Evolutionary conservation across 2,888 invertebrate genomes (phyloP).

Genomic region (Allophyes oxyacanthae): DNA sequence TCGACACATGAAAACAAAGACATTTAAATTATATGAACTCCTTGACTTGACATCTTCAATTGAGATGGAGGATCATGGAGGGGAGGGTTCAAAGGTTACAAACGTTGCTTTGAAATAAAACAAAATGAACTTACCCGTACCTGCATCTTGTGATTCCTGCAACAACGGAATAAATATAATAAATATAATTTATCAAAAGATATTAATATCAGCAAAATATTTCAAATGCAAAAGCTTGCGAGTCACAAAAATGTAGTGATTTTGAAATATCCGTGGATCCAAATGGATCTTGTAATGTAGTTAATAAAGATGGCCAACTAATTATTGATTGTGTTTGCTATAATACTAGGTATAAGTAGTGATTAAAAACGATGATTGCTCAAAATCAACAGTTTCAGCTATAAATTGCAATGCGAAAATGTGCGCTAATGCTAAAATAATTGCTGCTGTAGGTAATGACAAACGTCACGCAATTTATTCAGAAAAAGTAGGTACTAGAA

Average conservation of each 20-base stretch:
- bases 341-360: neutral
- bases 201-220: constrained; percentile 19
- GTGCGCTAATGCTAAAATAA: constrained; percentile 41
- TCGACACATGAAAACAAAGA: neutral
- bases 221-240: constrained; percentile 67
- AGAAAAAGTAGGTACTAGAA: constrained; percentile 14
- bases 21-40: neutral
- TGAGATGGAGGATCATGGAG: neutral
- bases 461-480: constrained; percentile 46
- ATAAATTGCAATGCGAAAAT: constrained; percentile 42
- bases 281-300: neutral
- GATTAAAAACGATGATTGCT: constrained; percentile 15
- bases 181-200: constrained; percentile 11
- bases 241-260: constrained; percentile 60
- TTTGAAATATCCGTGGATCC: constrained; percentile 12
- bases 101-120: constrained; percentile 1
- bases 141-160: constrained; percentile 81
- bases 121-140: constrained; percentile 72
- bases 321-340: neutral
- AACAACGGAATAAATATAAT: constrained; percentile 68
- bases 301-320: neutral
- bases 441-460: constrained; percentile 33
- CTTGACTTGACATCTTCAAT: neutral
- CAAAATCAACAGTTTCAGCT: constrained; percentile 23
- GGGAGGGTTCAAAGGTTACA: neutral